A percentile compares a stretch with the other conserved stretches of the same genome.
phyloP scores from a whole-genome alignment of 2,797 vertebrate species.

The Clamator glandarius region DNA sequence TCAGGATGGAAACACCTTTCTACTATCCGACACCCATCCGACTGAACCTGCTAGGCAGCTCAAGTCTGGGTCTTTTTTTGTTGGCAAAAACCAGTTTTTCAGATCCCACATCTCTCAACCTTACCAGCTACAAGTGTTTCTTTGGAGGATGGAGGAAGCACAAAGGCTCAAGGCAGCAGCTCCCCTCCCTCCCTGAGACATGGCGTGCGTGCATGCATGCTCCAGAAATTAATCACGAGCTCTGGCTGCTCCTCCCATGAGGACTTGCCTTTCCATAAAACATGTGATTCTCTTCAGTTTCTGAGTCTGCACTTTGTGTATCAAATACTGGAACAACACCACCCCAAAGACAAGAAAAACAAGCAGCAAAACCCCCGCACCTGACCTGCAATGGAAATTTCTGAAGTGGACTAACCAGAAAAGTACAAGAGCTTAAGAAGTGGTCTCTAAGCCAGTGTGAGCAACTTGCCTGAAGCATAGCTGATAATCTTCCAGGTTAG shows the following conservation, averaged over 20 bases:
- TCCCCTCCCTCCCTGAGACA: not conserved
- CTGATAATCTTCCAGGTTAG: not conserved
- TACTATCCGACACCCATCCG: not conserved
- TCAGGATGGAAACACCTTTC: not conserved
- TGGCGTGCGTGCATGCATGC: not conserved
- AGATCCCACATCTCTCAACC: not conserved
- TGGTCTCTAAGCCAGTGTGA: not conserved
- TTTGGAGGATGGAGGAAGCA: not conserved
- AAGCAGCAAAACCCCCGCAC: not conserved
- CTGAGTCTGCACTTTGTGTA: not conserved
- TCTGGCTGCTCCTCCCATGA: constrained; percentile 39
- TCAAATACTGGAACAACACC: not conserved
- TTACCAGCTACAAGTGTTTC: not conserved
- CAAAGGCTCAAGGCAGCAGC: not conserved
- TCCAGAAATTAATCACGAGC: constrained; percentile 41
- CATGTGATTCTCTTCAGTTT: not conserved
- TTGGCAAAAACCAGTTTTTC: not conserved
- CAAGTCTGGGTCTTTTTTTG: not conserved
- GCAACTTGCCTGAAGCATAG: not conserved
- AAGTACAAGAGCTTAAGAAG: not conserved
- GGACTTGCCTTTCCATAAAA: constrained; percentile 25
- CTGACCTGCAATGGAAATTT: not conserved
- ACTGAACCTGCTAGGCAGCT: constrained; percentile 6
- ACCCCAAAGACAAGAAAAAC: not conserved
- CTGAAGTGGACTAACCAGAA: not conserved